A percentile compares a stretch with the other conserved stretches of the same genome.
These are phyloP conservation scores for Zosterops hypoxanthus DNA, from an alignment of 2,113 vertebrate genomes.

Conservation along the genomic window DNA sequence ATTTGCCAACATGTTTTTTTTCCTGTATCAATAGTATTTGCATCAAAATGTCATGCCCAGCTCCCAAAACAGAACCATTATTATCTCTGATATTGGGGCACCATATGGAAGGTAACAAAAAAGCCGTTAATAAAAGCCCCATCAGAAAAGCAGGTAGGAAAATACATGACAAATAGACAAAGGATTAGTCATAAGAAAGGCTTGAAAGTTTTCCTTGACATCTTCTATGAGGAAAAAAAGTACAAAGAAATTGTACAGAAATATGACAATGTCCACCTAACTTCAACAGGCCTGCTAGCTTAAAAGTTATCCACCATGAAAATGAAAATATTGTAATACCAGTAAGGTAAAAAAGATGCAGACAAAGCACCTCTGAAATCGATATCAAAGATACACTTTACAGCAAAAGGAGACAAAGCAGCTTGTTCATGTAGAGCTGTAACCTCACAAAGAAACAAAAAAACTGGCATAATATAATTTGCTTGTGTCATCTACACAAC, in stretches of 20 bases:
- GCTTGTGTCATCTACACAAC: not conserved
- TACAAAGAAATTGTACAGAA: not conserved
- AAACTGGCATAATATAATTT: not conserved
- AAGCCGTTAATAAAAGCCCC: not conserved
- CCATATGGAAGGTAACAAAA: not conserved
- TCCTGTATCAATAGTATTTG: not conserved
- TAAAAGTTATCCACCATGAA: not conserved
- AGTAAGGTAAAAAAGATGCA: not conserved
- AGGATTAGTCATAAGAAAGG: not conserved
- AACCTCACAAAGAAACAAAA: not conserved
- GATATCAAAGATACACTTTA: not conserved
- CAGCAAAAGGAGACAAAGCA: not conserved
- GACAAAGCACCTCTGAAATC: not conserved
- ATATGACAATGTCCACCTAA: not conserved
- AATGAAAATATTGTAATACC: not conserved
- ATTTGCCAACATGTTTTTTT: not conserved
- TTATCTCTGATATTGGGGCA: not conserved
- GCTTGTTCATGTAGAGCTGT: not conserved
- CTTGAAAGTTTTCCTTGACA: not conserved
- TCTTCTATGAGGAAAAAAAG: not conserved
- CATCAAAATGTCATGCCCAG: not conserved
- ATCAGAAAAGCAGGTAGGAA: not conserved
- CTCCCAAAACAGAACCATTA: not conserved
- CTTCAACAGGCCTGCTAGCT: not conserved
- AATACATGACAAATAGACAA: not conserved